Base-by-base conservation (phyloP, 53 echinoderm and acorn worm genomes). In the Holothuria leucospilota region DNA sequence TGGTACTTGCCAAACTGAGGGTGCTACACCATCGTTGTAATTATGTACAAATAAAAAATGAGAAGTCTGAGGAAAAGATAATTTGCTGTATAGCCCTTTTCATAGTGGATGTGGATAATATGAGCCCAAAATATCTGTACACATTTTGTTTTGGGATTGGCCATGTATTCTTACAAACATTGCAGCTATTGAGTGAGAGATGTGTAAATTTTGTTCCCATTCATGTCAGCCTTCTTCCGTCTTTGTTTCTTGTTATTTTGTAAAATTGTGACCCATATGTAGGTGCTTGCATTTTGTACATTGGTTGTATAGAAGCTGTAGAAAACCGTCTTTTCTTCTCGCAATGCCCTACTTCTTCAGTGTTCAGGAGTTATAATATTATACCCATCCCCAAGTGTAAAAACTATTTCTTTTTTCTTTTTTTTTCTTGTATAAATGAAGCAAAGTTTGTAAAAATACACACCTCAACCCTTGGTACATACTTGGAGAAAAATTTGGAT, bases 231-330 rank as follows among this genome's bases (percentile, higher is more conserved):
- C 52, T 23, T 49, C 38, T 26, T 46, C 75, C 39, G 49, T 75
- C 51, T 75, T 49, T 39, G 29, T 40, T 70, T 70, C 28, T 16
- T 68, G 18, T 56, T 56, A 16, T 68, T 68, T 68, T 68, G 14
- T 68, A 29, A 28, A 29, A 34, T 68, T 34, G 68, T 75, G 75
- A 52, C 49, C 75, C n/a, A 8, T 68, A 20, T 28, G 75, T 75
- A 75, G 75, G 75, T 75, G 75, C 81, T 81, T 39, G 81, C 81
- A 81, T 60, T 81, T 81, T 81, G 81, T 81, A 61, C 62, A 61
- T 81, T 61, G 81, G 62, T 81, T 81, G 59, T 81, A 81, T 81
- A 62, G 59, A 81, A 60, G 27, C 58, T 81, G 81, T 81, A 81
- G 59, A 81, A 62, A 62, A 46, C 46, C 27, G 27, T 8, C 23